These are phyloP conservation scores for Palloptera scutellata DNA, from an alignment of 2,888 invertebrate species.

Conservation along the genomic window DNA sequence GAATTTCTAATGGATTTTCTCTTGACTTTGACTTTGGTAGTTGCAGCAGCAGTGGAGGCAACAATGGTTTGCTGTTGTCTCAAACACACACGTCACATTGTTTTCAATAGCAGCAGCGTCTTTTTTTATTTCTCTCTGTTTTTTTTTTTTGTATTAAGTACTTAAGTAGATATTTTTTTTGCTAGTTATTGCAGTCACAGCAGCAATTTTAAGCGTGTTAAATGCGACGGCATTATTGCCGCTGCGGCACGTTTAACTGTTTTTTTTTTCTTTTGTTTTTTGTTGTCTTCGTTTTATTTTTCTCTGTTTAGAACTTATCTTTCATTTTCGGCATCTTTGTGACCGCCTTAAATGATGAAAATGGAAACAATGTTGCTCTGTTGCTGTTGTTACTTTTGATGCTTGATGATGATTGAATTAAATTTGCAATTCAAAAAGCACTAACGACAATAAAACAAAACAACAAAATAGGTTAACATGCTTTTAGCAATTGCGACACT, in stretches of 20 bases:
- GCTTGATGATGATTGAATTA: conserved; percentile 23
- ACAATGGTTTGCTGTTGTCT: not conserved
- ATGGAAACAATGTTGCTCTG: not conserved
- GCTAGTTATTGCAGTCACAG: no score
- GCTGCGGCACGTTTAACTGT: not conserved
- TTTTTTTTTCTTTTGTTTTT: not conserved
- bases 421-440: conserved; percentile 19
- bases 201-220: not conserved
- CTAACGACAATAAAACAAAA: conserved; percentile 1
- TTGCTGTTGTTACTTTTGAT: not conserved
- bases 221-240: not conserved
- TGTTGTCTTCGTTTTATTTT: not conserved
- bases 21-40: conserved; percentile 7
- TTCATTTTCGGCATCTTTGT: not conserved
- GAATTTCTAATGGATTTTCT: not conserved
- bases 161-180: no score
- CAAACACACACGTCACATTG: conserved; percentile 2
- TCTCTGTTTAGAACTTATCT: not conserved
- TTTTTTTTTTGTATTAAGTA: not conserved
- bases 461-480: conserved; percentile 23
- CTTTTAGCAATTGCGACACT: conserved; percentile 6
- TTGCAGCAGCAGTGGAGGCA: not conserved
- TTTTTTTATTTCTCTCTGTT: no score
- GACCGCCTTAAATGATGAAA: no score
- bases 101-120: not conserved